Percentiles rank a stretch among this genome's conserved stretches.
phyloP scores from a whole-genome alignment of 2,888 invertebrate species.

The Stenolophus ochropezus region DNA sequence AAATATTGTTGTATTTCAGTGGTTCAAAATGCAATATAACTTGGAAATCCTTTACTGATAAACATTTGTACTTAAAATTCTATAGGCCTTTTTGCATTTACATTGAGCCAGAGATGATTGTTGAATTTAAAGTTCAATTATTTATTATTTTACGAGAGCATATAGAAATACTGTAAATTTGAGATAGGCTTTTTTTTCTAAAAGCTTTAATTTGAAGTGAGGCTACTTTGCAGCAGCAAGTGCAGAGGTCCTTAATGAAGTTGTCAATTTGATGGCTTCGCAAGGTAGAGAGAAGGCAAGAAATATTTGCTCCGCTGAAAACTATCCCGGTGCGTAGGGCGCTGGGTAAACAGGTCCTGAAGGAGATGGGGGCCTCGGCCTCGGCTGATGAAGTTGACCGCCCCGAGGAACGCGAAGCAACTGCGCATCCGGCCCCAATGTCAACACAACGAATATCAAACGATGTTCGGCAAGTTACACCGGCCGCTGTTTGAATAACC shows the following conservation, averaged over 20 bases:
- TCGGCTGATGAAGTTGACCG: slow-evolving; percentile 60
- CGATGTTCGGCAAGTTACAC: slow-evolving; percentile 54
- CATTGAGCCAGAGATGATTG: too few species aligned
- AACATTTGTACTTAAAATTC: too few species aligned
- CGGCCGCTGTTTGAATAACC: slow-evolving; percentile 11
- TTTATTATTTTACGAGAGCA: too few species aligned
- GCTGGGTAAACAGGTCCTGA: slow-evolving; percentile 54
- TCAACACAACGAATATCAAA: slow-evolving; percentile 60
- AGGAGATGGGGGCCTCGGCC: not conserved
- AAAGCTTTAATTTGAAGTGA: not conserved
- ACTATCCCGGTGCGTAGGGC: slow-evolving; percentile 25
- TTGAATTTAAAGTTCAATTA: too few species aligned
- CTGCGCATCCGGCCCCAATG: slow-evolving; percentile 47
- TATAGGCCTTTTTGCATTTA: too few species aligned
- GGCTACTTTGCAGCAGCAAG: not conserved
- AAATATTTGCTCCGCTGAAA: slow-evolving; percentile 26
- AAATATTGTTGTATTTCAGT: too few species aligned
- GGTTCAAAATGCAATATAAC: too few species aligned
- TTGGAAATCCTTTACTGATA: too few species aligned
- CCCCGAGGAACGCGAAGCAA: slow-evolving; percentile 31
- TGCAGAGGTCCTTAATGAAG: not conserved
- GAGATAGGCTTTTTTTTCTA: too few species aligned
- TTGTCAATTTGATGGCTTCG: not conserved
- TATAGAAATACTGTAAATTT: too few species aligned
- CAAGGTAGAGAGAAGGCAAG: not conserved